Evolutionary conservation across 2,888 invertebrate species (phyloP).

Genomic region (Lasioglossum morio): DNA sequence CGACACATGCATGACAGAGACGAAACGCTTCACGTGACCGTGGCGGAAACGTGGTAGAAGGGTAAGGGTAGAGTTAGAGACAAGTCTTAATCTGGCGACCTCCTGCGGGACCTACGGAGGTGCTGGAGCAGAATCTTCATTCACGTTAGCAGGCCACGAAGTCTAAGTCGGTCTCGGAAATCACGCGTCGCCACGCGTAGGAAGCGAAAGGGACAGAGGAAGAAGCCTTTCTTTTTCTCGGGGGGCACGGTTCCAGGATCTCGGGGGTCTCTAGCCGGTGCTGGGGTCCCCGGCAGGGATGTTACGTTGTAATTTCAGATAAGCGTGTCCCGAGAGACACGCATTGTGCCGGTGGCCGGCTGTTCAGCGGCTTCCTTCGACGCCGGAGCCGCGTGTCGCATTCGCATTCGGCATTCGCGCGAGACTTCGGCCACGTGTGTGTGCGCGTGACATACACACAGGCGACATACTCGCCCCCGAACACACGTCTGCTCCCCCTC

Average conservation of each 20-base stretch:
- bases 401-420: not conserved
- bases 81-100: not conserved
- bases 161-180: not conserved
- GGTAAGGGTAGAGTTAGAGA: no score
- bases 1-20: no score
- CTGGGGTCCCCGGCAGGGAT: conserved; percentile 71
- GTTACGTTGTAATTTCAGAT: conserved; percentile 85
- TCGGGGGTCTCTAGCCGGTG: conserved; percentile 73
- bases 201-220: not conserved
- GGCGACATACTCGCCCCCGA: conserved; percentile 1
- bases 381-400: conserved; percentile 68
- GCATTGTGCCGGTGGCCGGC: conserved; percentile 78
- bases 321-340: conserved; percentile 84
- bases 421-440: not conserved
- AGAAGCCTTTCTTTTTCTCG: conserved; percentile 14
- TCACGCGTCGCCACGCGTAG: conserved; percentile 7
- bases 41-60: not conserved
- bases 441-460: conserved; percentile 39
- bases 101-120: not conserved
- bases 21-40: no score
- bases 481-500: conserved; percentile 55
- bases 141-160: not conserved
- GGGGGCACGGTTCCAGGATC: conserved; percentile 16
- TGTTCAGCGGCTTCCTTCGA: conserved; percentile 65
- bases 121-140: not conserved